Percentiles rank a stretch among this genome's conserved stretches.
Evolutionary conservation across 2,113 vertebrate genomes (phyloP).

Genomic region (Nothoprocta perdicaria): DNA sequence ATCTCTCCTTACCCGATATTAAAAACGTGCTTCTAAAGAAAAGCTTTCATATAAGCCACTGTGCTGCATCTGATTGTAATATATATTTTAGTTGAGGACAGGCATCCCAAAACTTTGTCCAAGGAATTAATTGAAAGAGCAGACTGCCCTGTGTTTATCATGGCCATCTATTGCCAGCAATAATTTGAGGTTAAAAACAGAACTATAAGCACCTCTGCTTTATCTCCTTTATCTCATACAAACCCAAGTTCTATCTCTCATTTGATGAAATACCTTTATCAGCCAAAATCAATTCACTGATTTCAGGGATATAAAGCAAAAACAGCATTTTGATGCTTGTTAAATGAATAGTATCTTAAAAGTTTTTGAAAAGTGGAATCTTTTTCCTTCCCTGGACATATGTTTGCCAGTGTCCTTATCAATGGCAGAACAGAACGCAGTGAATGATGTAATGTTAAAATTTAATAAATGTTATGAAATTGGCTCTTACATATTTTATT

Average conservation of each 20-base stretch:
- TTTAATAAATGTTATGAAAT: background rate
- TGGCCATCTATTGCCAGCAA: background rate
- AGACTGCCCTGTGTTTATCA: background rate
- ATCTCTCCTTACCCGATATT: background rate
- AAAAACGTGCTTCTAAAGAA: slow-evolving; percentile 39
- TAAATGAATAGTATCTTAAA: background rate
- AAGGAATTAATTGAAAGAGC: background rate
- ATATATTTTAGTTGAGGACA: slow-evolving; percentile 11
- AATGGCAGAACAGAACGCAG: background rate
- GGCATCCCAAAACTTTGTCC: background rate
- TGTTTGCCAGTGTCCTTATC: background rate
- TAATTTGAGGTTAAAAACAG: background rate
- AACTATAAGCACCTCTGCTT: background rate
- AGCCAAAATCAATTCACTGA: background rate
- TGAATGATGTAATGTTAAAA: background rate
- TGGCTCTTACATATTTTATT: background rate
- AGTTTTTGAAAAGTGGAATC: background rate
- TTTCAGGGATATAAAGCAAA: background rate
- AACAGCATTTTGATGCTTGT: background rate
- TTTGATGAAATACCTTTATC: background rate
- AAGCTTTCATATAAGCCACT: background rate
- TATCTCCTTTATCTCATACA: rapidly evolving
- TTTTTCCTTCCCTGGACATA: background rate
- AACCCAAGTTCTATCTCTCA: background rate
- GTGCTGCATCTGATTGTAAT: slow-evolving; percentile 1